Evolutionary conservation across 1,140 invertebrate genomes (phyloP), one percentile per base, ranked within the genome.

Genomic region (Homarus americanus): DNA sequence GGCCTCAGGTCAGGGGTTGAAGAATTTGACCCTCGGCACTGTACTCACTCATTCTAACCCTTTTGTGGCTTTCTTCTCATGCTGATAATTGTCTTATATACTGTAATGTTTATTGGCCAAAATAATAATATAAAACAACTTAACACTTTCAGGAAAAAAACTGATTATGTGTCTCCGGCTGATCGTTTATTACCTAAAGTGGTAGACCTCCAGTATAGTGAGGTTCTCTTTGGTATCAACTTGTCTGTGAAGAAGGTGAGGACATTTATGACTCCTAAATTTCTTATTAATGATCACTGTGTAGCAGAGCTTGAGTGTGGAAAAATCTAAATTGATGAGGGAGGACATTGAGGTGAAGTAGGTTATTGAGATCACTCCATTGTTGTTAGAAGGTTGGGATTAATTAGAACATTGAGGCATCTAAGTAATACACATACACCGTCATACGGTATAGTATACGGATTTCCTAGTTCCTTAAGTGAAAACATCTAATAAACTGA

Each of bases 221-320:
- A 92, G 32, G 79, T 89, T 15, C 86, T 94, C 4, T 72, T 73
- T 72, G 87, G 93, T 78, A 93, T 94, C 4, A 93, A 93, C 82
- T 93, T 95, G 58, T 84, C 82, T 69, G 93, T 93, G 28, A 92
- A 93, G 9, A 94, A 94, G 92, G 94, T 94, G 92, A 40, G 41
- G 15, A 1, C 49, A 38, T 28, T 10, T 10, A 63, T 49, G n/a
- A 15, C 15, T 32, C 3, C 0, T 24, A 3, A 28, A 12, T 49
- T 24, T 3, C 5, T 80, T 80, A 24, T 80, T 28, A 12, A 40
- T 7, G 1, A 2, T 15, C 38, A 20, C 28, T 12, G 12, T 34
- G 2, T 28, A 15, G 5, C 32, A 38, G 34, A 15, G 17, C 10
- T 2, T 76, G 73, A 4, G 10, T 12, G 15, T 24, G 28, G 10